Evolutionary conservation across 92 coral and sea anemone species (phyloP).

Genomic region (Montipora capitata): DNA sequence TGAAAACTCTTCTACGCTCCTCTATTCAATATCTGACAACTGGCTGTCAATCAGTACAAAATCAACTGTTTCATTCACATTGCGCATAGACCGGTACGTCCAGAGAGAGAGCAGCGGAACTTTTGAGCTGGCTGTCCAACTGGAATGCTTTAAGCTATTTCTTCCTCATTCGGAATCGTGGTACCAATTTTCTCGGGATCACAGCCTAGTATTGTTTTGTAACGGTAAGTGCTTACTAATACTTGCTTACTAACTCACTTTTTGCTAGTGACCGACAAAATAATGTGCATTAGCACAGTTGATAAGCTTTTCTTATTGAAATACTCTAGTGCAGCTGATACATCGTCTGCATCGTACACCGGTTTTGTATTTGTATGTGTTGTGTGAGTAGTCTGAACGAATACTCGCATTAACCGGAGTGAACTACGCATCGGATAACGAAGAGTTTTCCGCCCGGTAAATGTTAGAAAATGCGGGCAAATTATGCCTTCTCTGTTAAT

Average conservation of each 20-base stretch:
- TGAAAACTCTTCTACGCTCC: constrained; percentile 23
- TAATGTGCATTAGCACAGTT: constrained; percentile 17
- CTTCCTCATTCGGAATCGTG: neutral
- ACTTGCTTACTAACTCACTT: constrained; percentile 19
- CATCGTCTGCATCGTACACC: too few relatives aligned
- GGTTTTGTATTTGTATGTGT: too few relatives aligned
- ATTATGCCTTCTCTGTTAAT: too few relatives aligned
- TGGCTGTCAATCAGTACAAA: constrained; percentile 20
- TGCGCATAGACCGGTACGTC: neutral
- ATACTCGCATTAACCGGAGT: too few relatives aligned
- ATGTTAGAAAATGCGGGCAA: too few relatives aligned
- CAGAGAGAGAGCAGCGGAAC: constrained; percentile 9
- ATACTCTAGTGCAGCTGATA: too few relatives aligned
- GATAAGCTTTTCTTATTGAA: neutral
- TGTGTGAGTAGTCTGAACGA: too few relatives aligned
- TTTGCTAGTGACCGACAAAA: constrained; percentile 22
- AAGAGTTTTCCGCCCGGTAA: too few relatives aligned
- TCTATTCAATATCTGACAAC: neutral
- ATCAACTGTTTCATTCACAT: neutral
- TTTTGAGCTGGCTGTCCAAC: constrained; percentile 18
- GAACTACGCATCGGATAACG: too few relatives aligned
- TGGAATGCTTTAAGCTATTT: neutral
- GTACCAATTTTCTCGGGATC: constrained; percentile 8
- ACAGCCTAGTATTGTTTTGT: constrained; percentile 19
- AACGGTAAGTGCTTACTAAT: constrained; percentile 21